These are phyloP conservation scores for Carapus acus DNA, from an alignment of 2,797 vertebrate species.

Conservation along the genomic window DNA sequence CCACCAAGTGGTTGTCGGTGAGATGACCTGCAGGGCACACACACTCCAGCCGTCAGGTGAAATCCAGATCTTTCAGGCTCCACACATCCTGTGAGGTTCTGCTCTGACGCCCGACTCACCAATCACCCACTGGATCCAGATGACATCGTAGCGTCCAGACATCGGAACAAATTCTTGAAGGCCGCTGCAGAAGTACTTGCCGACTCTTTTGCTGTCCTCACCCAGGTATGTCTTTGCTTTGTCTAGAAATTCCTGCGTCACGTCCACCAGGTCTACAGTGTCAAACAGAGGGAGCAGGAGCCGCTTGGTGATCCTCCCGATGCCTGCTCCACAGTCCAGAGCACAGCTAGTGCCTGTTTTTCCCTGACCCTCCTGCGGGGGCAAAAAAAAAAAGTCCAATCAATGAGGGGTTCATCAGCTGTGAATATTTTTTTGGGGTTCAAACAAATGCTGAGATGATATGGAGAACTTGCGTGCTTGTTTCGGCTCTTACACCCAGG, in stretches of 20 bases:
- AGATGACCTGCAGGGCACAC: slow-evolving; percentile 78
- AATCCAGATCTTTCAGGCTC: no score
- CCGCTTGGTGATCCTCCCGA: slow-evolving; percentile 90
- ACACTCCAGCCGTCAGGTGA: no score
- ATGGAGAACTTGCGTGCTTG: no score
- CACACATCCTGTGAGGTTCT: no score
- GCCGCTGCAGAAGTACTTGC: slow-evolving; percentile 86
- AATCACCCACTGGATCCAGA: slow-evolving; percentile 99
- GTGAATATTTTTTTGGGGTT: no score
- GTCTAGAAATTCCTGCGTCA: slow-evolving; percentile 89
- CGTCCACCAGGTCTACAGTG: slow-evolving; percentile 92
- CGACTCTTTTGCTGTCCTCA: slow-evolving; percentile 81
- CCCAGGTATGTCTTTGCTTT: slow-evolving; percentile 87
- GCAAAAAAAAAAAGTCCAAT: not conserved
- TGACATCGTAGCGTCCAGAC: slow-evolving; percentile 83
- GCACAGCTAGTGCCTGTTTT: slow-evolving; percentile 78
- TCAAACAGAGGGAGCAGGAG: slow-evolving; percentile 88
- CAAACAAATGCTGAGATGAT: not conserved
- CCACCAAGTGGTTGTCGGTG: slow-evolving; percentile 84
- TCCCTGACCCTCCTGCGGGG: slow-evolving; percentile 78
- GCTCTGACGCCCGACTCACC: no score
- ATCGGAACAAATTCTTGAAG: slow-evolving; percentile 91
- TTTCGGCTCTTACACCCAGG: slow-evolving; percentile 76
- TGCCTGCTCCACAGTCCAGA: slow-evolving; percentile 93
- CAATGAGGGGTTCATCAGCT: no score